Evolutionary conservation across 2,888 invertebrate genomes (phyloP).

Genomic region (Tipula helvola): DNA sequence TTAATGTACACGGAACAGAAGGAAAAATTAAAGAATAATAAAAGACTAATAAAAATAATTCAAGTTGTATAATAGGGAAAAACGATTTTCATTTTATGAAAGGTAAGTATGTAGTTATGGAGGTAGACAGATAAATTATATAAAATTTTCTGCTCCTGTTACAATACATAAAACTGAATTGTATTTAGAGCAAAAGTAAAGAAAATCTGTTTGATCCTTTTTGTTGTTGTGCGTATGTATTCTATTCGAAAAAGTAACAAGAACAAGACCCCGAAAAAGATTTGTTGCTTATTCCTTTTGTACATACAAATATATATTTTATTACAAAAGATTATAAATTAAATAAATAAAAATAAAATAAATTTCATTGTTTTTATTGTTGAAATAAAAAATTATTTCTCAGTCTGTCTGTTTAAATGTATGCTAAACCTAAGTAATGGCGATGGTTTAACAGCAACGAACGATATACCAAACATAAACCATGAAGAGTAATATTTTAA

Average conservation of each 20-base stretch:
- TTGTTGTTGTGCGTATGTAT: background rate
- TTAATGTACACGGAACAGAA: background rate
- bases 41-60: background rate
- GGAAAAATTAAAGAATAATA: background rate
- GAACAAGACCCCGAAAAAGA: background rate
- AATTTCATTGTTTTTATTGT: background rate
- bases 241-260: background rate
- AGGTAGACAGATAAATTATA: background rate
- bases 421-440: background rate
- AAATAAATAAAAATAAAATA: background rate
- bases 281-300: background rate
- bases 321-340: background rate
- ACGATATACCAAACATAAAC: background rate
- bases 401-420: background rate
- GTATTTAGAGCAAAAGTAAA: background rate
- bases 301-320: background rate
- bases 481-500: background rate
- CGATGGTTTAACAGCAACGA: background rate
- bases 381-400: background rate
- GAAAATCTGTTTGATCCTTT: background rate
- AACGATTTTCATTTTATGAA: background rate
- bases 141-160: background rate
- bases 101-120: background rate
- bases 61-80: background rate
- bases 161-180: background rate